phyloP scores from a whole-genome alignment of 2,797 vertebrate species.

The Enteromius afrohamiltoni region DNA sequence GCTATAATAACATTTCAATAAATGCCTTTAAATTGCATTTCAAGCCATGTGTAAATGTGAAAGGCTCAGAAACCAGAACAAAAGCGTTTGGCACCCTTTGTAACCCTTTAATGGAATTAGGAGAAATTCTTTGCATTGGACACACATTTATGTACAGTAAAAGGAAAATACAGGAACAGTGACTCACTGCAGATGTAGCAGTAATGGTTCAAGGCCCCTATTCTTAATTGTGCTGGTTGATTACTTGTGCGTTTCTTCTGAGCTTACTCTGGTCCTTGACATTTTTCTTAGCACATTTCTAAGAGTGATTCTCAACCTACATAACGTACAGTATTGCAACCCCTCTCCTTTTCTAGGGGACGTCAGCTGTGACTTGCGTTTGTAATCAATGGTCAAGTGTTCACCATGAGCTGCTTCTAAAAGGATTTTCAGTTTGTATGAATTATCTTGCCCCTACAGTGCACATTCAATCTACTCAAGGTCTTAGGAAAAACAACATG shows the following conservation, averaged over 20 bases:
- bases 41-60: not conserved
- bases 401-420: conserved; percentile 53
- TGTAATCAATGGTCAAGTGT: conserved; percentile 49
- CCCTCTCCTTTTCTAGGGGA: conserved; percentile 20
- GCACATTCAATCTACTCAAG: conserved; percentile 63
- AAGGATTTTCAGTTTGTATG: conserved; percentile 63
- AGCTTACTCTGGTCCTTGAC: not conserved
- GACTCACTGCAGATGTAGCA: not conserved
- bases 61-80: not conserved
- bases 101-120: conserved; percentile 14
- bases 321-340: conserved; percentile 18
- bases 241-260: not conserved
- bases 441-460: too few relatives aligned
- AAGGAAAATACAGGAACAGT: not conserved
- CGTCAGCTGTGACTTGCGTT: conserved; percentile 38
- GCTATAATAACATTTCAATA: not conserved
- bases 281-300: not conserved
- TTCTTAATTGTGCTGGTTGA: not conserved
- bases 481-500: conserved; percentile 51
- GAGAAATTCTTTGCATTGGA: not conserved
- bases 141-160: not conserved
- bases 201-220: not conserved
- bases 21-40: not conserved
- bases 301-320: not conserved
- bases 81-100: not conserved